Evolutionary conservation across 1,140 invertebrate genomes (phyloP), one percentile per base, ranked within the genome.

Genomic region (Drosophila yakuba): DNA sequence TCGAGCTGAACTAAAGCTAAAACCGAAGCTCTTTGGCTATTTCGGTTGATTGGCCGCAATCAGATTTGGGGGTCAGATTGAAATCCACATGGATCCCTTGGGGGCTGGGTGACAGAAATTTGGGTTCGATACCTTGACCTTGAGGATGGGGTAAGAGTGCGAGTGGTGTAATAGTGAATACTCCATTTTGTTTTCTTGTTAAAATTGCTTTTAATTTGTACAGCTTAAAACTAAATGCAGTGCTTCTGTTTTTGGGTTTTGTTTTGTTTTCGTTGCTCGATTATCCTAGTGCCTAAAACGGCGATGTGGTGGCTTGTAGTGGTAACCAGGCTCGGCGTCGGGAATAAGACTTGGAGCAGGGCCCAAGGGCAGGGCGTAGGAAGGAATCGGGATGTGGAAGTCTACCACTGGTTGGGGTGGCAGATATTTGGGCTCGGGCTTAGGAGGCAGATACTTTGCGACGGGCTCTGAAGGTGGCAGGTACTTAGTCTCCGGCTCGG

Each of bases 341-440:
- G 56, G 54, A 14, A 43, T 36, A 4, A 28, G 66, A 47, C 72
- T 74, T 1, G 50, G 80, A 0, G 15, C 74, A 11, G 32, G 78
- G 52, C 57, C 77, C 67, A 88, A 12, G 2, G 83, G 83, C 3
- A 89, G 66, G 0, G 84, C 84, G 32, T 89, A 89, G 2, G 84
- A 78, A 1, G 84, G 84, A 23, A 89, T 74, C 17, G 84, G 84
- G 14, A 89, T 89, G 23, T 84, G 80, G 25, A 89, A 89, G 11
- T 54, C 59, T 7, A 64, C 28, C 14, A 74, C 51, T 1, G 58
- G 48, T 8, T 59, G 51, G 0, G 69, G 62, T 4, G 74, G 32
- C 71, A 48, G 41, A 12, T 77, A 55, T 25, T 67, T 60, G 4
- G 14, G 32, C 32, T 64, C 39, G 14, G 77, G 73, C 17, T 48